These are phyloP conservation scores for Maniola hyperantus DNA, from an alignment of 2,888 invertebrate genomes.

Conservation along the genomic window DNA sequence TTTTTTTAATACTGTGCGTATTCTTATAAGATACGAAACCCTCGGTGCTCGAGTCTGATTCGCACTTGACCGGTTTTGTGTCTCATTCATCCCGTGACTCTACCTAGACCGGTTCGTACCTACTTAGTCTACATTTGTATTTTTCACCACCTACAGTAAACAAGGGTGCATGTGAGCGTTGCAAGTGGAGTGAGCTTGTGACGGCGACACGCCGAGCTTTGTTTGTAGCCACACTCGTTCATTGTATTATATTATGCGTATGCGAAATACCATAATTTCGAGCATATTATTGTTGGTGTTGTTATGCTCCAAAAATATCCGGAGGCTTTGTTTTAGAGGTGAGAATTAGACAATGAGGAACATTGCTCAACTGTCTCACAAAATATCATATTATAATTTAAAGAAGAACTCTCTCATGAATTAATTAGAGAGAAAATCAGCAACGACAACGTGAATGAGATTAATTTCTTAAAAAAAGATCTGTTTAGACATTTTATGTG, in stretches of 20 bases:
- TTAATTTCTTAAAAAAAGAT: conserved; percentile 30
- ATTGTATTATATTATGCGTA: conserved; percentile 43
- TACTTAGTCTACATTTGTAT: background rate
- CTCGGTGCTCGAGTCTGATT: too few relatives aligned
- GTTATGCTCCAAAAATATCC: conserved; percentile 45
- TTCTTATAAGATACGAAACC: too few relatives aligned
- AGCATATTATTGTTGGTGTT: conserved; percentile 42
- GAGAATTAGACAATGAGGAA: conserved; percentile 44
- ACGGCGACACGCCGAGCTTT: conserved; percentile 42
- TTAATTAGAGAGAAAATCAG: conserved; percentile 39
- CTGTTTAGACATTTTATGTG: conserved; percentile 29
- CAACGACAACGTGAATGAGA: conserved; percentile 30
- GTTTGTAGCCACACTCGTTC: conserved; percentile 40
- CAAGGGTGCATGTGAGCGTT: conserved; percentile 23
- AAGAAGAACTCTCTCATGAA: conserved; percentile 41
- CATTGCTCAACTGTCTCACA: conserved; percentile 41
- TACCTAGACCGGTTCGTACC: background rate
- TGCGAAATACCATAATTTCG: conserved; percentile 47
- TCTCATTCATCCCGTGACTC: background rate
- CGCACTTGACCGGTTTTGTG: background rate
- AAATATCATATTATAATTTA: conserved; percentile 38
- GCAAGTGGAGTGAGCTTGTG: conserved; percentile 31
- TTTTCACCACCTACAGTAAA: background rate
- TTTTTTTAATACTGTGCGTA: too few relatives aligned
- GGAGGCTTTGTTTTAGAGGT: conserved; percentile 43